Evolutionary conservation across 2,888 invertebrate genomes (phyloP), one percentile per base, ranked within the genome.

Genomic region (Patella ulyssiponensis): DNA sequence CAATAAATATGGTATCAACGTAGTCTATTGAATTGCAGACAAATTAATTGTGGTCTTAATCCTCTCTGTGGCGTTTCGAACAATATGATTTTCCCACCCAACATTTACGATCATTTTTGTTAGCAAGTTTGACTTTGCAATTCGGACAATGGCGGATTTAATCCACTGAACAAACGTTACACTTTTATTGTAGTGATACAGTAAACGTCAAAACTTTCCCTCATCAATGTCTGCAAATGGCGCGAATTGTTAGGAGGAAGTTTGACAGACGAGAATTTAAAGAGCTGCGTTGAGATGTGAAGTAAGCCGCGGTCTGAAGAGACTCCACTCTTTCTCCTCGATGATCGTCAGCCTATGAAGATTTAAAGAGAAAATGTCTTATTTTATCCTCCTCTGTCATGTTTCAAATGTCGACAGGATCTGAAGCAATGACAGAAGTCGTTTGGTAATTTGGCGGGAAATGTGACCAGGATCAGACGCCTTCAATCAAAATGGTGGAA

Each of bases 361-460:
- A 64, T 64, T 64, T 64, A 64, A 64, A 64, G 64, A 64, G 64
- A 64, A 23, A 23, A 23, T 23, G 64, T 11, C 64, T 64, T 23
- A 64, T 64, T 23, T 64, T 64, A 64, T 64, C 9, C 64, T 64
- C 64, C 20, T 64, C 23, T 64, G 9, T 64, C 64, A 64, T 23
- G 23, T 64, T 64, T 64, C 64, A 64, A 64, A 64, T 64, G 23
- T 23, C 23, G 64, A 23, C 20, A 23, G 64, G 64, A 64, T 64
- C 64, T 64, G 64, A 64, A 20, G 64, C 14, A 23, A 23, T 64
- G 64, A 64, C 64, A 64, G 64, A 64, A 64, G 64, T 64, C 64
- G 64, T 64, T 64, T 64, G 20, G 64, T 64, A 64, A 64, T 64
- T 64, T 64, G 64, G 64, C 64, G 64, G 64, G 64, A 23, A 64